Evolutionary conservation across 2,888 invertebrate genomes (phyloP), one percentile per base, ranked within the genome.

Genomic region (Sinotaia quadrata): DNA sequence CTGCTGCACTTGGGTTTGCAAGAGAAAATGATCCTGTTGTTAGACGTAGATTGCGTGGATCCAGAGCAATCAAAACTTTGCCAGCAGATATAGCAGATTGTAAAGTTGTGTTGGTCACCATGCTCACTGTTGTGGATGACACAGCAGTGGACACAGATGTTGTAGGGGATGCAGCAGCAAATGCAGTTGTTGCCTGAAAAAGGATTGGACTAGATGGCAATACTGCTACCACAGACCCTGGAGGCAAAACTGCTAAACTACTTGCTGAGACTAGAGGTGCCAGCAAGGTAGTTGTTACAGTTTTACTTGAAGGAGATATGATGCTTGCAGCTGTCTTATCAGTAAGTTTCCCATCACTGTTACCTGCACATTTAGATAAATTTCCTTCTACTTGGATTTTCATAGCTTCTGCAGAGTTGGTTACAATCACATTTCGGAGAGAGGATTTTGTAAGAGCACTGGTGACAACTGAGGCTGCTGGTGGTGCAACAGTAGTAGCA

Each of bases 171-270:
- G 29, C 10, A 21, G 57, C n/a, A 15, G 31, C 27, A 24, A 54
- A 10, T 15, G 54, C 15, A 27, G 56, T 31, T 15, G 51, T 18
- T 21, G 62, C 34, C 31, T 33, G 59, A 15, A 59, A 37, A 29
- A 67, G 12, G 34, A 58, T 24, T 15, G 58, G 58, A n/a, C n/a
- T 24, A 12, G 21, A 44, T 10, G 58, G 66, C 21, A 67, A 33
- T 4, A 67, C 52, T 10, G 51, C 51, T 21, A 57, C 31, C 10
- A 47, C 18, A 8, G 57, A 24, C 3, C 59, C 67, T 41, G 68
- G 47, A n/a, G 61, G 44, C 51, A 56, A 31, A 27, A 60, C 33
- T 10, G 67, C 27, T 27, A 60, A 4, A 29, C 58, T 31, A 27
- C 21, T 29, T 4, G n/a, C 37, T 21, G 44, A 27, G 18, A 52